Percentiles rank a stretch among this genome's conserved stretches.
These are phyloP conservation scores for Porites australiensis DNA, from an alignment of 64 coral and sea anemone species.

Conservation along the genomic window DNA sequence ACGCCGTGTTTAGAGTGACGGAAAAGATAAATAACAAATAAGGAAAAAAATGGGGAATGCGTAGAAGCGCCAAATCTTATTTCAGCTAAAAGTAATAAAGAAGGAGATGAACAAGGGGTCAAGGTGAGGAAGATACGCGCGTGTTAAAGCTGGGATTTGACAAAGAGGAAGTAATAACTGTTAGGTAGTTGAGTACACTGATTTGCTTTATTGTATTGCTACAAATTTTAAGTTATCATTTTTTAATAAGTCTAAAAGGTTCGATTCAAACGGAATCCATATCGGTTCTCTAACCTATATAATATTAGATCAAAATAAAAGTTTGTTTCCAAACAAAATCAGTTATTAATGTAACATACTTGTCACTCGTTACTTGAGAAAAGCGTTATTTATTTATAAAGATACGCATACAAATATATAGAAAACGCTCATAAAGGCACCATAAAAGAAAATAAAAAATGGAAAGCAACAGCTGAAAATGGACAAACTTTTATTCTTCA, in stretches of 20 bases:
- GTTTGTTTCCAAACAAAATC: not conserved
- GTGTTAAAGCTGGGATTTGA: no score
- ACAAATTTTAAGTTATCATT: not conserved
- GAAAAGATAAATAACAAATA: no score
- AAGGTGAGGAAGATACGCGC: no score
- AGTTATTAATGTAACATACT: not conserved
- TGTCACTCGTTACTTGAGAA: not conserved
- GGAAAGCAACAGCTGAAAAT: not conserved
- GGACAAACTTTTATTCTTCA: slow-evolving; percentile 14
- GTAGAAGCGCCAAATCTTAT: no score
- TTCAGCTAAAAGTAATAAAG: no score
- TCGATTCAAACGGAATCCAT: not conserved
- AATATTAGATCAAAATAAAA: not conserved
- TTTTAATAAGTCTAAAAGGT: not conserved
- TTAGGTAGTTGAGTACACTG: not conserved
- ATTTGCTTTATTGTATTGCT: not conserved
- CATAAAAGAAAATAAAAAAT: not conserved
- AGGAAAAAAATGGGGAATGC: no score
- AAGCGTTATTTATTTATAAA: not conserved
- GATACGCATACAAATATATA: not conserved
- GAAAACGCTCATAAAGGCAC: not conserved
- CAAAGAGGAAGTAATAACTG: not conserved
- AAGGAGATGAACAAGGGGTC: no score
- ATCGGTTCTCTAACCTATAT: no score
- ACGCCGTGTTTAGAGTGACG: no score